Evolutionary conservation across 2,113 vertebrate genomes (phyloP), one percentile per base, ranked within the genome.

Genomic region (Chaenogobius annularis): DNA sequence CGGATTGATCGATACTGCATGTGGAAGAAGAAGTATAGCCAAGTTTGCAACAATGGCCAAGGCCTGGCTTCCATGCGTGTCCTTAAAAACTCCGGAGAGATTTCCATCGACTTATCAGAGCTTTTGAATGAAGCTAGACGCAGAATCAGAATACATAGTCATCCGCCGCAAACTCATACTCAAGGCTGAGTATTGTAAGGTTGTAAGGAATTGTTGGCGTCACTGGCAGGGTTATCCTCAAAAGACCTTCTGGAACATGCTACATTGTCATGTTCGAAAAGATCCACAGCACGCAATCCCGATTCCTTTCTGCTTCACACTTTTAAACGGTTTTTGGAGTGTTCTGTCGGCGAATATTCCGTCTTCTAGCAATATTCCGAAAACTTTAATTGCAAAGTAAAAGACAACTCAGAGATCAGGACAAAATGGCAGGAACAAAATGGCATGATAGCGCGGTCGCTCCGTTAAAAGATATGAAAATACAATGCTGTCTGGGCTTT

Each of bases 11-110:
- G 73, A 82, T 78, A 72, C 75, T 72, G 73, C 85, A 72, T 68
- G 73, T 69, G 74, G 73, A 20, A 79, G 73, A 79, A 13, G 55
- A 14, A 58, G 23, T 14, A 35, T 58, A 26, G 65, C 63, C 72
- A 74, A 78, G 83, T 71, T 74, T 76, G 79, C 83, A 75, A 58
- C 79, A 76, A 79, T 84, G 75, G 69, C 61, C 62, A 85, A 88
- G 88, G 90, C 90, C 90, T 52, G 71, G 79, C 69, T 26, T 35
- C 55, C 83, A 79, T 86, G 83, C 83, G 75, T 80, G 73, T 86
- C 82, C 82, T 81, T 86, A 78, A 81, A 72, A 67, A 75, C 70
- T 73, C 61, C 12, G 13, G 62, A 40, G 70, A 85, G 74, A 75
- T 81, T 84, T 85, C 79, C 74, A 77, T 78, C 1, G 75, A 52